Conservation (phyloP, 2,888 invertebrate species). For the Brachyopa scutellaris region DNA sequence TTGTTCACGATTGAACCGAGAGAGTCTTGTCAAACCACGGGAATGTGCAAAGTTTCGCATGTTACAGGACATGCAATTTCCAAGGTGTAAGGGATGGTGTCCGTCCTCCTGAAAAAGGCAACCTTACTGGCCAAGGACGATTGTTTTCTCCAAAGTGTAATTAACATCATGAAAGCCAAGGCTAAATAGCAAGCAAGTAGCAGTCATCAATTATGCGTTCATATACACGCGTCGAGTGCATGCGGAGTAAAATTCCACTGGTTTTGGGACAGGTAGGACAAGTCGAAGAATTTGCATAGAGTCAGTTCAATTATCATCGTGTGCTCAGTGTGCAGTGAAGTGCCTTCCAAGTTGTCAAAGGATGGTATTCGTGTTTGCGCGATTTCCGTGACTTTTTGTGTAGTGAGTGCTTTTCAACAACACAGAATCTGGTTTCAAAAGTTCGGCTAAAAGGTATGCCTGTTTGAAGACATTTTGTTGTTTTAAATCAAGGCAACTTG, state of each 20-base stretch:
- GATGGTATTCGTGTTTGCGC: neutral
- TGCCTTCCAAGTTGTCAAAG: neutral
- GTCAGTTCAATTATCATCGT: slow-evolving; percentile 40
- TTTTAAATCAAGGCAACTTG: too few relatives aligned
- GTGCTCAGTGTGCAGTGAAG: slow-evolving; percentile 26
- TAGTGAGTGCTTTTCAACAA: neutral
- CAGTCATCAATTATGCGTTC: slow-evolving; percentile 61
- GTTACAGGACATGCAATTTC: slow-evolving; percentile 32
- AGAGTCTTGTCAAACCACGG: neutral
- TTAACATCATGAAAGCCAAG: slow-evolving; percentile 18
- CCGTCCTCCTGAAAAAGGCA: neutral
- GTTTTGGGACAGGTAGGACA: neutral
- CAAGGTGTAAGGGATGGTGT: neutral
- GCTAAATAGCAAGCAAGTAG: neutral
- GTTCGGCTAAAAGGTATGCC: neutral
- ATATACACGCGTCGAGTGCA: slow-evolving; percentile 46
- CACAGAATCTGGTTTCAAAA: neutral
- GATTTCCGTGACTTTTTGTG: too few relatives aligned
- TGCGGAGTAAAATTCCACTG: neutral
- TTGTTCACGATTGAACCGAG: slow-evolving; percentile 33
- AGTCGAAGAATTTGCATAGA: slow-evolving; percentile 42
- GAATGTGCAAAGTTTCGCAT: slow-evolving; percentile 23
- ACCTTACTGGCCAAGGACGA: slow-evolving; percentile 23
- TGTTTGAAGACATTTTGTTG: too few relatives aligned
- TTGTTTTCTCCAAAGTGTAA: slow-evolving; percentile 24